phyloP scores from a whole-genome alignment of 2,888 invertebrate genomes.

The Dioctria rufipes region DNA sequence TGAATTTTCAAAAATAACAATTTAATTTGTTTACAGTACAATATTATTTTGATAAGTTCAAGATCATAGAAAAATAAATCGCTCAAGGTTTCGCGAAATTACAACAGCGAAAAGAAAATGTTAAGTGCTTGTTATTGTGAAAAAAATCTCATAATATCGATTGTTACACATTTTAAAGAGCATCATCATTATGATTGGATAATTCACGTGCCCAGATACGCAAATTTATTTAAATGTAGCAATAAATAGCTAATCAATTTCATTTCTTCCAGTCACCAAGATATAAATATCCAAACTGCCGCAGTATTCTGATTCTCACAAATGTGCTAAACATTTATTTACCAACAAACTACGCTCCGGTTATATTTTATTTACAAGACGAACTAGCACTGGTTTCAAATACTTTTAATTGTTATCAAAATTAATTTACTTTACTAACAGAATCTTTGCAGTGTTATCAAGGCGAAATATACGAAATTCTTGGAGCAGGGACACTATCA shows the following conservation, averaged over 20 bases:
- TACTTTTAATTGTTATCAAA: conserved; percentile 3
- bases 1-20: too few relatives aligned
- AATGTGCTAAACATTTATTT: conserved; percentile 1
- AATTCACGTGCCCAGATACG: neutral
- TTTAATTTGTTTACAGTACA: too few relatives aligned
- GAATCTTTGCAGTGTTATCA: neutral
- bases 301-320: neutral
- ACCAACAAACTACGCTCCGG: neutral
- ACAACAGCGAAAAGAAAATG: too few relatives aligned
- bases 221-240: neutral
- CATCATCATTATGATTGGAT: neutral
- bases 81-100: too few relatives aligned
- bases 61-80: too few relatives aligned
- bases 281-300: neutral
- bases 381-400: too few relatives aligned
- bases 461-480: neutral
- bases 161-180: too few relatives aligned
- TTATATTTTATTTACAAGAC: neutral
- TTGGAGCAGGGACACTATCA: too few relatives aligned
- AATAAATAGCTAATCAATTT: neutral
- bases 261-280: neutral
- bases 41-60: too few relatives aligned
- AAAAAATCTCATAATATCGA: too few relatives aligned
- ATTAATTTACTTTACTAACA: neutral
- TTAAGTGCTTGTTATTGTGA: too few relatives aligned